Percentiles rank a stretch among this genome's conserved stretches.
Conservation (phyloP, 2,888 invertebrate species). For the Tupiocoris notatus region DNA sequence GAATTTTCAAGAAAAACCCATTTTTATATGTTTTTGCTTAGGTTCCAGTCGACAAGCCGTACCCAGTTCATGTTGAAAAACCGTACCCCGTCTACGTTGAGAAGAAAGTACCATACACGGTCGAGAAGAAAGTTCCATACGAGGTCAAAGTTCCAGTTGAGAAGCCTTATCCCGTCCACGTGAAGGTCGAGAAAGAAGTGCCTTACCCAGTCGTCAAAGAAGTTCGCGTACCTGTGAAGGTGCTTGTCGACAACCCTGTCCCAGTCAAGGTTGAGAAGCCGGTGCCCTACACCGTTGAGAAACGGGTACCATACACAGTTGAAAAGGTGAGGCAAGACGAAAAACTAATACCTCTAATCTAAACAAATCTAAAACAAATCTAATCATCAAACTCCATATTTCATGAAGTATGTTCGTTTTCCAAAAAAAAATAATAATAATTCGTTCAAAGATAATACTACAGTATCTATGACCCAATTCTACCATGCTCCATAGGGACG, state of each 20-base stretch:
- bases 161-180: constrained; percentile 45
- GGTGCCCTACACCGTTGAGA: constrained; percentile 42
- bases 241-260: constrained; percentile 55
- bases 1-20: constrained; percentile 60
- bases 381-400: no score
- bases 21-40: not conserved
- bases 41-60: constrained; percentile 44
- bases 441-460: no score
- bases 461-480: no score
- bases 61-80: constrained; percentile 44
- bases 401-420: no score
- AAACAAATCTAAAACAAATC: no score
- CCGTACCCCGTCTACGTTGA: constrained; percentile 75
- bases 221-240: constrained; percentile 57
- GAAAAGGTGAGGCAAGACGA: no score
- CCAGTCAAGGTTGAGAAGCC: constrained; percentile 41
- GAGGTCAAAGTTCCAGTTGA: constrained; percentile 45
- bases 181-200: constrained; percentile 43
- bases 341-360: no score
- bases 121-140: constrained; percentile 58
- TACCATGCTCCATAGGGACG: no score
- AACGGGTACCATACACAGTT: constrained; percentile 43
- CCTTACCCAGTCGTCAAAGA: constrained; percentile 45
- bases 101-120: constrained; percentile 60
- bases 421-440: no score